These are phyloP conservation scores for Argyrosomus japonicus DNA, from an alignment of 2,113 vertebrate genomes.

Conservation along the genomic window DNA sequence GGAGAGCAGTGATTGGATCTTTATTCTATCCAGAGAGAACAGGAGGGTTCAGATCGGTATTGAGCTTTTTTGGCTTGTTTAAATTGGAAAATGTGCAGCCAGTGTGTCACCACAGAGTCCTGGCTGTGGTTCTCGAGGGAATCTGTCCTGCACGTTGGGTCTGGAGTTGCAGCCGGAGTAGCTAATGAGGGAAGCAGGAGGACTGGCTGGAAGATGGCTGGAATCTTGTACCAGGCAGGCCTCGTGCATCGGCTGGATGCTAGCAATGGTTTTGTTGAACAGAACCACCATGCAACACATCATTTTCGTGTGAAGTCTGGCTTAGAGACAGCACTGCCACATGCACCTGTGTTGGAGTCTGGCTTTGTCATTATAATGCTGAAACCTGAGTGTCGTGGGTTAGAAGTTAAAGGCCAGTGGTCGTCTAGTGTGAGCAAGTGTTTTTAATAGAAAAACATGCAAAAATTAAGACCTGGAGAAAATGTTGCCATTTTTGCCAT, in stretches of 20 bases:
- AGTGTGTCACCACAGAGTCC: conserved; percentile 40
- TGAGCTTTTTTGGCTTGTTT: conserved; percentile 38
- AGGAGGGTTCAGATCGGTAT: background rate
- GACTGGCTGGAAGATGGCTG: conserved; percentile 49
- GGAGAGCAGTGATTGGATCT: background rate
- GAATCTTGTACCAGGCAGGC: conserved; percentile 41
- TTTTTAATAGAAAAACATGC: background rate
- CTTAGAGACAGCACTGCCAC: conserved; percentile 4
- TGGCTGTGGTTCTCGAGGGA: conserved; percentile 20
- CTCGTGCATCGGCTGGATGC: conserved; percentile 35
- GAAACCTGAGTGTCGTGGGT: background rate
- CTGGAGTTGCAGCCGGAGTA: conserved; percentile 21
- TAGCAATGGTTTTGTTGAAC: conserved; percentile 32
- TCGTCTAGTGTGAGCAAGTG: background rate
- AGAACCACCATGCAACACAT: conserved; percentile 27
- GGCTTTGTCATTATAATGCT: background rate
- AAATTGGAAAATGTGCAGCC: conserved; percentile 50
- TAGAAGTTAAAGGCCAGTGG: background rate
- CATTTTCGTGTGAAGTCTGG: conserved; percentile 8
- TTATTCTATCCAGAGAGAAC: conserved; percentile 21
- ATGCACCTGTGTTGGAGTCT: conserved; percentile 55
- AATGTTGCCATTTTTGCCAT: background rate
- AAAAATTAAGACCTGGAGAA: background rate
- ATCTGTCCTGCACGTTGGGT: conserved; percentile 26
- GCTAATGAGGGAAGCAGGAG: conserved; percentile 62